Conservation (phyloP, 2,113 vertebrate species). For the Eulemur rufifrons region DNA sequence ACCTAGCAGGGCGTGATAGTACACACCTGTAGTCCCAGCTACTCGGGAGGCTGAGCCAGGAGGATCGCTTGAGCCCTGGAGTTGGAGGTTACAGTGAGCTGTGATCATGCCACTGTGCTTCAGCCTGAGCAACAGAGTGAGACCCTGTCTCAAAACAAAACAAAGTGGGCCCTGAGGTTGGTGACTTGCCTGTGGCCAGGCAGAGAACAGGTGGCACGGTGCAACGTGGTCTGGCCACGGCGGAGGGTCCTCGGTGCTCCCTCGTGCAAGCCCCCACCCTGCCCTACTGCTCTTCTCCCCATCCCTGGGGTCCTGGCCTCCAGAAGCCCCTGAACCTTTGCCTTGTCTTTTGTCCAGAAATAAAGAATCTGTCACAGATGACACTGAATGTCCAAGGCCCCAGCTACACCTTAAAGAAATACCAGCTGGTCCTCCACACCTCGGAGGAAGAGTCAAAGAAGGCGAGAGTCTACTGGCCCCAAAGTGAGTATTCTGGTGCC, state of each 20-base stretch:
- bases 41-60: no score
- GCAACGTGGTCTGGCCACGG: not conserved
- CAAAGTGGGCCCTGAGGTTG: accelerated
- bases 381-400: slow-evolving; percentile 88
- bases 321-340: not conserved
- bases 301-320: not conserved
- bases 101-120: no score
- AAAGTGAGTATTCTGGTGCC: not conserved
- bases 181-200: accelerated
- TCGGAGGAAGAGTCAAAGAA: slow-evolving; percentile 81
- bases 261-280: accelerated
- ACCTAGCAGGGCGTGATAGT: no score
- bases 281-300: no score
- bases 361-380: slow-evolving; percentile 90
- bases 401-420: slow-evolving; percentile 81
- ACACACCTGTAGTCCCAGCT: no score
- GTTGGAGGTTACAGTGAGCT: no score
- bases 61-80: no score
- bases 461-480: slow-evolving; percentile 84
- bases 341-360: slow-evolving; percentile 77
- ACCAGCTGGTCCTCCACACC: slow-evolving; percentile 89
- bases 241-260: accelerated
- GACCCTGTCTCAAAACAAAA: no score
- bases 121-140: no score
- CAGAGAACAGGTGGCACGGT: accelerated